phyloP scores from a whole-genome alignment of 1,140 invertebrate species.

The Epicauta chinensis region DNA sequence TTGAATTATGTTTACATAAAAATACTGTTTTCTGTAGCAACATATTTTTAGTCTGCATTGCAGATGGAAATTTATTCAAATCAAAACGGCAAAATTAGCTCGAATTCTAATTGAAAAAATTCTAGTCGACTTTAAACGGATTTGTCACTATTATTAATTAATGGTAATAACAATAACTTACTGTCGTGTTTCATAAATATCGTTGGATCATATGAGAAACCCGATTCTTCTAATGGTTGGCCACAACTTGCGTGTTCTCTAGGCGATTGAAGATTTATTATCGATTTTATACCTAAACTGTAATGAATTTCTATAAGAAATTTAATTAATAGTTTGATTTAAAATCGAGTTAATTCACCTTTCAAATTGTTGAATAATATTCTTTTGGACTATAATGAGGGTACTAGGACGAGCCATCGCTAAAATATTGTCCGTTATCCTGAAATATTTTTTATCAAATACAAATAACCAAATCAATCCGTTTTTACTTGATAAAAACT shows the following conservation, averaged over 20 bases:
- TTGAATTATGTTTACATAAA: too few species aligned
- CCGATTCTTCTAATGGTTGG: slow-evolving; percentile 59
- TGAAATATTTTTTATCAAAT: too few species aligned
- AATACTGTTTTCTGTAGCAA: too few species aligned
- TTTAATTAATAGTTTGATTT: not conserved
- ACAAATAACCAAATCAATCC: too few species aligned
- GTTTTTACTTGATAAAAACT: too few species aligned
- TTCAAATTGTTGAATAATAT: slow-evolving; percentile 73
- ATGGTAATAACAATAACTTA: slow-evolving; percentile 46
- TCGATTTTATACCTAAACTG: slow-evolving; percentile 72
- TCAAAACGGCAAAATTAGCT: too few species aligned
- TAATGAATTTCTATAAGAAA: slow-evolving; percentile 22
- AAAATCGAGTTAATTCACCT: slow-evolving; percentile 47
- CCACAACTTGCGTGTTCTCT: slow-evolving; percentile 83
- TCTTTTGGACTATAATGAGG: slow-evolving; percentile 61
- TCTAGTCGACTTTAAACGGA: too few species aligned
- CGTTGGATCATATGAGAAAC: slow-evolving; percentile 72
- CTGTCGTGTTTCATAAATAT: slow-evolving; percentile 79
- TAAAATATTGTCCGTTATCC: slow-evolving; percentile 81
- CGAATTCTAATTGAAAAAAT: too few species aligned
- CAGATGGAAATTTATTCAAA: not conserved
- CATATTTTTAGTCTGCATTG: not conserved
- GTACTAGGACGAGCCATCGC: slow-evolving; percentile 83
- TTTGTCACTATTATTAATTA: too few species aligned
- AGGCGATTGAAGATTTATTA: slow-evolving; percentile 77